phyloP scores from a whole-genome alignment of 1,140 invertebrate genomes.

The Stegodyphus mimosarum region DNA sequence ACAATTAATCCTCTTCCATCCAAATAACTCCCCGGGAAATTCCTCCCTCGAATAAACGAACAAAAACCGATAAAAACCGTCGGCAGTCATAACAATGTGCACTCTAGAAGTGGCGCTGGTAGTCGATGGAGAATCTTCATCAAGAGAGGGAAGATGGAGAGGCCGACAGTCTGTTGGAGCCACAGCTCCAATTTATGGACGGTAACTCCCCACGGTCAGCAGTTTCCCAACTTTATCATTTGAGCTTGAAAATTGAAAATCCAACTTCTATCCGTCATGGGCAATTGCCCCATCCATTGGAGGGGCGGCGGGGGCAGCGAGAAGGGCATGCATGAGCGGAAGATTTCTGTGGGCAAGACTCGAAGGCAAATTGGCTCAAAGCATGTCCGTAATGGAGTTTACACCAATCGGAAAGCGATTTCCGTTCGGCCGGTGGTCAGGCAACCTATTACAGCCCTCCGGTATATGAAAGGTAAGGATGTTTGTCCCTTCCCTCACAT shows the following conservation, averaged over 20 bases:
- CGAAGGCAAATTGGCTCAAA: not conserved
- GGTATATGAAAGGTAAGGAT: constrained; percentile 23
- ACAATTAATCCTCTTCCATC: not conserved
- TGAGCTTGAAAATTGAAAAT: not conserved
- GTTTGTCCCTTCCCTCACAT: not conserved
- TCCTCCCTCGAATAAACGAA: not conserved
- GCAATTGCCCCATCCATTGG: constrained; percentile 38
- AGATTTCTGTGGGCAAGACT: not conserved
- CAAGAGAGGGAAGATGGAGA: not conserved
- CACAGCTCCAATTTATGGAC: constrained; percentile 5
- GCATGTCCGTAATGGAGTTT: constrained; percentile 19
- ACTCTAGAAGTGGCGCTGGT: constrained; percentile 11
- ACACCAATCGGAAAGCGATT: constrained; percentile 36
- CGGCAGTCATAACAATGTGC: not conserved
- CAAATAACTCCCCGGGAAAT: not conserved
- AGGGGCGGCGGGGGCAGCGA: not conserved
- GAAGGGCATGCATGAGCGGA: not conserved
- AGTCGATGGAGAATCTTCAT: constrained; percentile 21
- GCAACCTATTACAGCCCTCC: not conserved
- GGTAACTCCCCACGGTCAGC: not conserved
- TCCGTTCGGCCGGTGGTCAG: constrained; percentile 19
- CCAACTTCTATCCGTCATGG: not conserved
- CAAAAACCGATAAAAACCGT: not conserved
- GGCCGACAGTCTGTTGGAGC: constrained; percentile 42
- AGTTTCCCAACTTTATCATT: not conserved